Evolutionary conservation across 2,888 invertebrate genomes (phyloP), one percentile per base, ranked within the genome.

Genomic region (Argyra leucocephala): DNA sequence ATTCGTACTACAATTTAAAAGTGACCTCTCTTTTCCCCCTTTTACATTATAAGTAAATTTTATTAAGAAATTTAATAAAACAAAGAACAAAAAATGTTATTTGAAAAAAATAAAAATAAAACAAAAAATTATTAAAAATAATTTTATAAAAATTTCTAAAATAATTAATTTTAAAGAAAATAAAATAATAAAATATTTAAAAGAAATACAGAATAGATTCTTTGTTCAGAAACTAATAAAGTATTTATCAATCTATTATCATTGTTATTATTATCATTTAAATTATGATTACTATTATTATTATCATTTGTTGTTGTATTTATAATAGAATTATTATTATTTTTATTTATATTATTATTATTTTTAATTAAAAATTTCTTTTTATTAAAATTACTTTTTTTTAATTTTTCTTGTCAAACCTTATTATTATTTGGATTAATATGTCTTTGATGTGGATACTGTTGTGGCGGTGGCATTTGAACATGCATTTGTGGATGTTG

Each of bases 131-230:
- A n/a, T n/a, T n/a, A n/a, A n/a, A n/a, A n/a, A n/a, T n/a, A n/a
- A n/a, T n/a, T n/a, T n/a, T n/a, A n/a, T n/a, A n/a, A n/a, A n/a
- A n/a, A n/a, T n/a, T n/a, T n/a, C n/a, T n/a, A n/a, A n/a, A n/a
- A n/a, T n/a, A n/a, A n/a, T n/a, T n/a, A n/a, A 48, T 48, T 48
- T 48, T 48, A 48, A 48, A 48, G 48, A 48, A 48, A 48, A n/a
- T 48, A 48, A 15, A 48, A 48, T 48, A 48, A 48, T 48, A 48
- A 48, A 12, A 48, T 48, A 48, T 48, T 48, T 48, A 48, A 48
- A 48, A 48, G 48, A 48, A 48, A 48, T 48, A 48, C 48, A 9
- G 48, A 48, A 48, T 48, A 48, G 18, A 48, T 48, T 48, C 48
- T 48, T 48, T 48, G 48, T 48, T 48, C 48, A 48, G 48, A 48